Conservation (phyloP, 2,888 invertebrate species). For the Dryobotodes eremita region DNA sequence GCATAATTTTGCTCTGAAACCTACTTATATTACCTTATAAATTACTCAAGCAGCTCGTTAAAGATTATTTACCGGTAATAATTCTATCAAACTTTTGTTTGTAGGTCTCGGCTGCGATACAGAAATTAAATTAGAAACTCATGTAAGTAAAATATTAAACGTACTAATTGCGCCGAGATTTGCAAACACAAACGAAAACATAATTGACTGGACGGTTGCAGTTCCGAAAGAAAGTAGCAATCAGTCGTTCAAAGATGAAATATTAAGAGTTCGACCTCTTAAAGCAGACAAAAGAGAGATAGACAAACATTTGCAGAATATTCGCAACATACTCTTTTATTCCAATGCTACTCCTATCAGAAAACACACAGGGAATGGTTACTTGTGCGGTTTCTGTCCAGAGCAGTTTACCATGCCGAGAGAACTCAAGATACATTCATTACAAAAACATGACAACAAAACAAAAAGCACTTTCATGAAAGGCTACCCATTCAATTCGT, state of each 20-base stretch:
- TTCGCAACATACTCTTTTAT: slow-evolving; percentile 72
- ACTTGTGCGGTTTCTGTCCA: slow-evolving; percentile 77
- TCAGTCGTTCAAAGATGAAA: slow-evolving; percentile 9
- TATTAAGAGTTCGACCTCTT: slow-evolving; percentile 10
- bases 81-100: slow-evolving; percentile 70
- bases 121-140: slow-evolving; percentile 57
- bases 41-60: slow-evolving; percentile 13
- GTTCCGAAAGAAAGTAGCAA: slow-evolving; percentile 27
- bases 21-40: neutral
- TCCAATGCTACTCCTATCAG: slow-evolving; percentile 82
- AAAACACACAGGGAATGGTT: slow-evolving; percentile 73
- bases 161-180: slow-evolving; percentile 42
- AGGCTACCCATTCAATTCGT: slow-evolving; percentile 61
- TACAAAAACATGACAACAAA: slow-evolving; percentile 69
- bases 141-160: slow-evolving; percentile 59
- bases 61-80: slow-evolving; percentile 21
- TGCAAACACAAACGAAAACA: slow-evolving; percentile 19
- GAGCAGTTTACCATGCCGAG: slow-evolving; percentile 68
- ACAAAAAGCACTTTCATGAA: slow-evolving; percentile 71
- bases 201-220: slow-evolving; percentile 45
- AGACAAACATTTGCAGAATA: slow-evolving; percentile 68
- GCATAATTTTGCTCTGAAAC: neutral
- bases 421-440: slow-evolving; percentile 77
- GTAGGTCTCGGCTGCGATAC: slow-evolving; percentile 71
- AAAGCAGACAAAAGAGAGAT: slow-evolving; percentile 40